A percentile compares a stretch with the other conserved stretches of the same genome.
These are phyloP conservation scores for Galerucella pusilla DNA, from an alignment of 2,888 invertebrate species.

Conservation along the genomic window DNA sequence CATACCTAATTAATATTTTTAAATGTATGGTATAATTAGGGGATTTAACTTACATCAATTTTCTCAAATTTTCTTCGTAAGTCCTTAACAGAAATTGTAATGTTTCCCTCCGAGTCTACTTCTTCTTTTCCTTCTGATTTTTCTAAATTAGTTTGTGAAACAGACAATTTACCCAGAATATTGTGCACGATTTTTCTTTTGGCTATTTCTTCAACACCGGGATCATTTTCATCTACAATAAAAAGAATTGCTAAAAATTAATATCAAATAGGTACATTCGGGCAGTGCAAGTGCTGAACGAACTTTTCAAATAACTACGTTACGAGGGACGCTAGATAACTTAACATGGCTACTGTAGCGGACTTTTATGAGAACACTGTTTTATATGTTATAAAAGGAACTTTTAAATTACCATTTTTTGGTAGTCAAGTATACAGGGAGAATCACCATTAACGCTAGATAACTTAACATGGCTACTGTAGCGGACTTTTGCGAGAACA, in stretches of 20 bases:
- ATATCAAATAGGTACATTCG: background rate
- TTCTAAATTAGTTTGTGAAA: constrained; percentile 45
- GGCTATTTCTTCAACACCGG: constrained; percentile 48
- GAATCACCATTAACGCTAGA: too few species aligned
- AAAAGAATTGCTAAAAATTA: background rate
- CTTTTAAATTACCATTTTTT: too few species aligned
- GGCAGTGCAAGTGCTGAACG: background rate
- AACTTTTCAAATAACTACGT: too few species aligned
- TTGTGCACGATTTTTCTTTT: constrained; percentile 49
- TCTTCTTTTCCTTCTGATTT: background rate
- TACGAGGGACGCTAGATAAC: too few species aligned
- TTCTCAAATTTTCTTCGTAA: constrained; percentile 57
- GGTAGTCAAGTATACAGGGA: too few species aligned
- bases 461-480: too few species aligned
- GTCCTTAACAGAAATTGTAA: constrained; percentile 55
- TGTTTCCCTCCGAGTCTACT: constrained; percentile 34
- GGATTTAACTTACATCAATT: constrained; percentile 51
- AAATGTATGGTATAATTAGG: constrained; percentile 9
- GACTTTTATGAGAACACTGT: too few species aligned
- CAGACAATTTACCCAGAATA: constrained; percentile 55
- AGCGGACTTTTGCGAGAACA: too few species aligned
- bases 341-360: too few species aligned
- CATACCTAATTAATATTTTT: background rate
- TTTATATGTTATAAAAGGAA: too few species aligned
- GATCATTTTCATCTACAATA: constrained; percentile 29